A percentile compares a stretch with the other conserved stretches of the same genome.
Evolutionary conservation across 2,888 invertebrate species (phyloP).

Genomic region (Hermaeophaga mercurialis): DNA sequence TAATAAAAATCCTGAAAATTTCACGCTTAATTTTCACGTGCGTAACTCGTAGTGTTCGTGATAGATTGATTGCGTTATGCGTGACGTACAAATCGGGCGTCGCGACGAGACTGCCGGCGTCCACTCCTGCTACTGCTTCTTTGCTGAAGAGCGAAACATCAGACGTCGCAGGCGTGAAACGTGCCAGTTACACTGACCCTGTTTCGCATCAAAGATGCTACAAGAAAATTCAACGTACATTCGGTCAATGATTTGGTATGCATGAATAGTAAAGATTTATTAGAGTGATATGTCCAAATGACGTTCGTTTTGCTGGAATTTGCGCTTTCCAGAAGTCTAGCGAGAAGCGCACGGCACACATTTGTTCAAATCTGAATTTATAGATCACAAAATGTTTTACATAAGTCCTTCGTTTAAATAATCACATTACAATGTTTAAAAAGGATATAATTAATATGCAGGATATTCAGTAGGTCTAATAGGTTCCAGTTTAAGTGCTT

Average conservation of each 20-base stretch:
- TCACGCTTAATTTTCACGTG: neutral
- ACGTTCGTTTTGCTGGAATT: too few relatives aligned
- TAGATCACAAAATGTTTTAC: too few relatives aligned
- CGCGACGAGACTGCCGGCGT: slow-evolving; percentile 21
- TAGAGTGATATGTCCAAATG: neutral
- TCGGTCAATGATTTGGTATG: neutral
- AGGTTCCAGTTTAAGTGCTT: too few relatives aligned
- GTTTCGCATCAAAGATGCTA: slow-evolving; percentile 12
- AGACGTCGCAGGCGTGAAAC: slow-evolving; percentile 24
- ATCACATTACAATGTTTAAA: too few relatives aligned
- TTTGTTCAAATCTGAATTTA: too few relatives aligned
- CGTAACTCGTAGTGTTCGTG: neutral
- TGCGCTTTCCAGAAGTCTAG: too few relatives aligned
- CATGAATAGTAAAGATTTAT: neutral
- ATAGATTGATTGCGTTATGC: neutral
- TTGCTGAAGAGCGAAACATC: slow-evolving; percentile 14
- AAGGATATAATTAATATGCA: too few relatives aligned
- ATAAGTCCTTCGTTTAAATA: too few relatives aligned
- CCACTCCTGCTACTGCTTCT: slow-evolving; percentile 11
- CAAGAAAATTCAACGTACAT: neutral
- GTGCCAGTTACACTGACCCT: slow-evolving; percentile 17
- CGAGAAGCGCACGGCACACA: too few relatives aligned
- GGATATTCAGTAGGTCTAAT: too few relatives aligned
- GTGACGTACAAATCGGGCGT: slow-evolving; percentile 7
- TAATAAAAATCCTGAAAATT: too few relatives aligned